phyloP scores from a whole-genome alignment of 2,888 invertebrate genomes.

The Slavum lentiscoides region DNA sequence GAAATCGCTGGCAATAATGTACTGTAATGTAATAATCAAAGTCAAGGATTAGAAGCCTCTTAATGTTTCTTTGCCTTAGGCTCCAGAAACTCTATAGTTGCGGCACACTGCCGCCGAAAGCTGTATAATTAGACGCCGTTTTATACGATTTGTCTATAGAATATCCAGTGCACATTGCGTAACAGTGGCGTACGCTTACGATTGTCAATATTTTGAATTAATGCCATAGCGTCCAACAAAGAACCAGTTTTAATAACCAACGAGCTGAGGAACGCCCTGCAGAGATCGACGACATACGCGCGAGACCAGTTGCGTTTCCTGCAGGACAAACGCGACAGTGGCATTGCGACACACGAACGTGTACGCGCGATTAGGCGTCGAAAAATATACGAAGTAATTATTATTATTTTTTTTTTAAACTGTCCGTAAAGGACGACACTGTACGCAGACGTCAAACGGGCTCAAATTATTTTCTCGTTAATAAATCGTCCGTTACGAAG shows the following conservation, averaged over 20 bases:
- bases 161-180: neutral
- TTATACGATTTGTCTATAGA: neutral
- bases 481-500: too few species aligned
- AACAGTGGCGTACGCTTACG: conserved; percentile 20
- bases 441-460: neutral
- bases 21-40: too few species aligned
- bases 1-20: too few species aligned
- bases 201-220: conserved; percentile 27
- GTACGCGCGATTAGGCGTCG: conserved; percentile 20
- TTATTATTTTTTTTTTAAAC: too few species aligned
- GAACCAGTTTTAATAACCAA: conserved; percentile 26
- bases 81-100: too few species aligned
- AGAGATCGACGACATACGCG: too few species aligned
- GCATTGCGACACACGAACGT: too few species aligned
- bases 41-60: too few species aligned
- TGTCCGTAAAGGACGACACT: too few species aligned
- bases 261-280: conserved; percentile 12
- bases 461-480: neutral
- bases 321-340: conserved; percentile 10
- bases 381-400: neutral
- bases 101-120: too few species aligned
- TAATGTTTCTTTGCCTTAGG: too few species aligned
- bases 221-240: neutral
- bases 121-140: too few species aligned
- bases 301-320: conserved; percentile 6